Base-by-base conservation (phyloP, 2,888 invertebrate genomes). In the Drosophila cyrtoloma region DNA sequence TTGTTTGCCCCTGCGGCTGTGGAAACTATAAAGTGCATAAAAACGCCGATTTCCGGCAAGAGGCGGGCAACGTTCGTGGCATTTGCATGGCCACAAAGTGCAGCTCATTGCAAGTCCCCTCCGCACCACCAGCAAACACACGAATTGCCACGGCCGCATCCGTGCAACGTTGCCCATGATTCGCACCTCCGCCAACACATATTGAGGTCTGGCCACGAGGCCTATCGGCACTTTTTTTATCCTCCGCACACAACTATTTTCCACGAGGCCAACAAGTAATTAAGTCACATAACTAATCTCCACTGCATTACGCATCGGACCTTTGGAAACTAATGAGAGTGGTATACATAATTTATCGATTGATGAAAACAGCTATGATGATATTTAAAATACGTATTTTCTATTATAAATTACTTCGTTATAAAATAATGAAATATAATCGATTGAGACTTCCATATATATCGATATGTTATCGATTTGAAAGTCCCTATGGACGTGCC, bases 11-110 rank as follows among this genome's bases (percentile, higher is more conserved):
- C 52, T 67, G 69, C 53, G 60, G 65, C 67, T n/a, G 33, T 59
- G 77, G 62, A 71, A 39, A 60, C 63, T 65, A 63, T 77, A 69
- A 81, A 79, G 69, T 82, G 76, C 81, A 82, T 70, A 78, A 82
- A 80, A 82, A 79, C 75, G 77, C 78, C 86, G 68, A 85, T 85
- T 81, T 87, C 81, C 86, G 72, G 74, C 63, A 50, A 65, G 33
- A 52, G n/a, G 50, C 33, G 37, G 35, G 44, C 72, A 42, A 7
- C 39, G 65, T 59, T 53, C 59, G 68, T 73, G 75, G 81, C 84
- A 84, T 89, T 86, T 84, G 81, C 75, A 77, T 71, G 73, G 78
- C 86, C 90, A 72, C 83, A 88, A 85, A 88, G 74, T 85, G 80
- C 81, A 26, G n/a, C 28, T 22, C 5, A 26, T 33, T 42, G 42